A percentile compares a stretch with the other conserved stretches of the same genome.
Conservation (phyloP, 1,140 invertebrate genomes). For the Sitobion miscanthi region DNA sequence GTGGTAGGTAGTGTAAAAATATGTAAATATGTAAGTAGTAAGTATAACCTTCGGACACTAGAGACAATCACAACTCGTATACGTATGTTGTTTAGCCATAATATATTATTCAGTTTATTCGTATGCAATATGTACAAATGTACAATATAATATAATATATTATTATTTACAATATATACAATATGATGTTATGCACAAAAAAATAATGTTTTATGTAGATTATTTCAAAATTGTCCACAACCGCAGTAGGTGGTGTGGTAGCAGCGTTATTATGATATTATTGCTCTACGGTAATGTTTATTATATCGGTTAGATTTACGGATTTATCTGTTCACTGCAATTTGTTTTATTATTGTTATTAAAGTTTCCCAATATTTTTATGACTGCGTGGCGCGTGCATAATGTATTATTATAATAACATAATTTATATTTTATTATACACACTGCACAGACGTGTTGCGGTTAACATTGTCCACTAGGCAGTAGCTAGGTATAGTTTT, state of each 20-base stretch:
- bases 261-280: neutral
- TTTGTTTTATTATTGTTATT: constrained; percentile 30
- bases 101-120: neutral
- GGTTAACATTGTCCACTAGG: neutral
- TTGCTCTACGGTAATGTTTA: neutral
- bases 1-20: neutral
- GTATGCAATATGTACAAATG: neutral
- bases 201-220: neutral
- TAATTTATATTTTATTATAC: constrained; percentile 5
- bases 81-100: neutral
- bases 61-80: neutral
- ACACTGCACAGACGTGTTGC: neutral
- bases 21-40: neutral
- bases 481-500: neutral
- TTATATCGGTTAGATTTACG: neutral
- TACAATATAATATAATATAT: neutral
- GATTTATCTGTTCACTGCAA: neutral
- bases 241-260: neutral
- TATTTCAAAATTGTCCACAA: neutral
- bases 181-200: neutral
- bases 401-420: neutral
- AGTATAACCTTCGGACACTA: neutral
- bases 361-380: constrained; percentile 10
- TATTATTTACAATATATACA: neutral
- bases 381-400: neutral